Base-by-base conservation (phyloP, 1,140 invertebrate genomes). In the Saccostrea echinata region DNA sequence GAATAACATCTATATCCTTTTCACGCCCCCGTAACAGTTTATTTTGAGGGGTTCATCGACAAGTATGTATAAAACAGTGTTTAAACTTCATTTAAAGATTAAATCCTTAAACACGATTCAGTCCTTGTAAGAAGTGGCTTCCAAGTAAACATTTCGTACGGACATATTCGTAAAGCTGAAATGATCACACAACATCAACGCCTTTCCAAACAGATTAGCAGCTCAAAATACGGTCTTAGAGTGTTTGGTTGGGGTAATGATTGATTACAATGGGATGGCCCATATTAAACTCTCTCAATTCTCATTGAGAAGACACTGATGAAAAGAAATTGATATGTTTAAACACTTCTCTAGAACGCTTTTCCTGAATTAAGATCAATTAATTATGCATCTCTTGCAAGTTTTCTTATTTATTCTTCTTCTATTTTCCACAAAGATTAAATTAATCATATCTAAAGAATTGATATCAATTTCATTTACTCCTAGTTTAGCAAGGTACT, bases 191-290 rank as follows among this genome's bases (percentile, higher is more conserved):
- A 87, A 87, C 80, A 51, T 82, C 55, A 87, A 87, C 80, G 52
- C 76, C 86, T 87, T 87, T 87, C 55, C 81, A 87, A 87, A 87
- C 86, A 87, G 86, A 87, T 87, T 87, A 87, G 55, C 53, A 82
- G 86, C 30, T 87, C 86, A 81, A 83, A 87, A 87, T 61, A 57
- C 80, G 52, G 24, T 57, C 81, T 82, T 27, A 87, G 80, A 87
- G 52, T 18, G 55, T 83, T 82, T 82, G 55, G 55, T 33, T 64
- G 55, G 81, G 64, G 30, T 55, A 43, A 57, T 53, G 64, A 87
- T 87, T 61, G 86, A 87, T 82, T 82, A 61, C 30, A 84, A 53
- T 84, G 33, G 83, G 83, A 84, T 84, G 83, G 51, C 30, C 83
- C 53, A 61, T 55, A 35, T 84, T n/a, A 61, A 57, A 55, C 52